Conservation (phyloP, 2,888 invertebrate species). For the Volucella inflata region DNA sequence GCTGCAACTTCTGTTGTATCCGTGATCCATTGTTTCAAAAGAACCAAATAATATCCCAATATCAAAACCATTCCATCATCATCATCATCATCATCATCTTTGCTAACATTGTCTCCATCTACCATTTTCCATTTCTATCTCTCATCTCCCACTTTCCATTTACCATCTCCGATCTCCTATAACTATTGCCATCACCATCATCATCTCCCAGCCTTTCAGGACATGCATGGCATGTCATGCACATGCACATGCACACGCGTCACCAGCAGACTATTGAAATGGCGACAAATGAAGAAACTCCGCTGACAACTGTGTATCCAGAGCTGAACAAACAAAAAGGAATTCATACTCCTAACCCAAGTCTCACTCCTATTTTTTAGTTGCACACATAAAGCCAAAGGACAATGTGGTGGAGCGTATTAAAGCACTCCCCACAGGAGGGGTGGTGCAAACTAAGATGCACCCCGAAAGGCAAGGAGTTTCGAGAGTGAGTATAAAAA, state of each 20-base stretch:
- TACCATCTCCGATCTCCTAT: constrained; percentile 69
- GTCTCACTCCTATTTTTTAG: no score
- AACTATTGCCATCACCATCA: constrained; percentile 25
- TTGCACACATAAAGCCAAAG: constrained; percentile 1
- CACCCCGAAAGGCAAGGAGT: constrained; percentile 37
- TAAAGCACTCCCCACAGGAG: constrained; percentile 17
- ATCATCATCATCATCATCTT: constrained; percentile 54
- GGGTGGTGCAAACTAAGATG: constrained; percentile 25
- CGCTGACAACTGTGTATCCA: constrained; percentile 31
- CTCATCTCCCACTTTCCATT: constrained; percentile 19
- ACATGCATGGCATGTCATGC: constrained; percentile 50
- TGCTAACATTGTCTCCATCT: constrained; percentile 52
- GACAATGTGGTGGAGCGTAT: background rate
- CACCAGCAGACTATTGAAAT: constrained; percentile 40
- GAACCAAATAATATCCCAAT: constrained; percentile 70
- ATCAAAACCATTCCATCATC: constrained; percentile 72
- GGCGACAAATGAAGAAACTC: constrained; percentile 69
- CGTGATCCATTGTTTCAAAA: constrained; percentile 65
- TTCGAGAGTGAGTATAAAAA: constrained; percentile 8
- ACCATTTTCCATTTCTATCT: no score
- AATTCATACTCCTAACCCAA: background rate
- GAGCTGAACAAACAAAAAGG: constrained; percentile 16
- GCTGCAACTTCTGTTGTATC: constrained; percentile 37
- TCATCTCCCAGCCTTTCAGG: constrained; percentile 39
- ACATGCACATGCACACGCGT: constrained; percentile 33